Evolutionary conservation across 2,888 invertebrate species (phyloP).

Genomic region (Trisateles emortualis): DNA sequence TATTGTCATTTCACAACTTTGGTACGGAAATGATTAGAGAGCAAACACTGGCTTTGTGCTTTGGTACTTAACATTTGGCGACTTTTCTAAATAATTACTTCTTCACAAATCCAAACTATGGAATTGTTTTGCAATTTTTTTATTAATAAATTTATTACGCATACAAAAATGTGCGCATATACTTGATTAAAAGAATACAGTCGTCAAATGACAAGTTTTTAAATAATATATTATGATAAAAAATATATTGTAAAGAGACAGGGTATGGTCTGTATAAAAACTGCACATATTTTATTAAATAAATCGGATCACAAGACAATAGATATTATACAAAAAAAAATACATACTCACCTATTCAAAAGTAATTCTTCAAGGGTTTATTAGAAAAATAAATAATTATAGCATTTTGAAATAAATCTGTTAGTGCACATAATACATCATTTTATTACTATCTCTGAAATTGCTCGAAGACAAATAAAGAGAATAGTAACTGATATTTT

Average conservation of each 20-base stretch:
- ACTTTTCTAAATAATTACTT: conserved; percentile 6
- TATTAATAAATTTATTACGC: too few species aligned
- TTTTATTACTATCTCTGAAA: not conserved
- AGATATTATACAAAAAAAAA: not conserved
- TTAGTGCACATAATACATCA: not conserved
- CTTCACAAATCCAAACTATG: too few species aligned
- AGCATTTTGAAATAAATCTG: not conserved
- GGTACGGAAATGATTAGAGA: conserved; percentile 51
- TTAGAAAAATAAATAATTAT: not conserved
- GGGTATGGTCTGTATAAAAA: conserved; percentile 22
- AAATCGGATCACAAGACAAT: not conserved
- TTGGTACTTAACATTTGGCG: conserved; percentile 17
- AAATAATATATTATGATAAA: conserved; percentile 21
- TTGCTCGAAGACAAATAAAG: not conserved
- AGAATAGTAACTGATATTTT: not conserved
- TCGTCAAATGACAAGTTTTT: conserved; percentile 26
- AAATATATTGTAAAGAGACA: conserved; percentile 6
- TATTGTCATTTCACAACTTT: conserved; percentile 82
- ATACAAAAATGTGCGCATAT: too few species aligned
- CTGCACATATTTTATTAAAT: not conserved
- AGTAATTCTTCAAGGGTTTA: not conserved
- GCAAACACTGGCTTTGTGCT: conserved; percentile 27
- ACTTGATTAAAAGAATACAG: conserved; percentile 22
- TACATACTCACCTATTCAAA: not conserved
- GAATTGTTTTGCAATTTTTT: too few species aligned